Evolutionary conservation across 2,888 invertebrate genomes (phyloP).

Genomic region (Nymphalis urticae): DNA sequence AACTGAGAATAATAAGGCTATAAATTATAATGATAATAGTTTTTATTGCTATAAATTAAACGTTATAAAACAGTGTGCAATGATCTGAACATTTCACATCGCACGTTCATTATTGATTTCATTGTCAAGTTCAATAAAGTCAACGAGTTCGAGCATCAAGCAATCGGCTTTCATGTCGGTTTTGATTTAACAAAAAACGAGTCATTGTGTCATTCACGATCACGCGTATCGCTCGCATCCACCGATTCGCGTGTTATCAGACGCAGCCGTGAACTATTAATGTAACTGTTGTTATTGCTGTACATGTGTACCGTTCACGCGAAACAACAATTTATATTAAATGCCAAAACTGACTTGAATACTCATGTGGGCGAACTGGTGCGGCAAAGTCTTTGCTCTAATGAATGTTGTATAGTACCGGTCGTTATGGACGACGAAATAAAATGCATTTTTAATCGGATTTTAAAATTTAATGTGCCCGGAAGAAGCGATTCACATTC

Average conservation of each 20-base stretch:
- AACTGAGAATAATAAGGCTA: too few species aligned
- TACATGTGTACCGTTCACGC: constrained; percentile 19
- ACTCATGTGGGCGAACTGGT: constrained; percentile 6
- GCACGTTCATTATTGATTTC: constrained; percentile 1
- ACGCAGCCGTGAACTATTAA: constrained; percentile 9
- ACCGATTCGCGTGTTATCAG: constrained; percentile 17
- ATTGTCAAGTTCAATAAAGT: constrained; percentile 25
- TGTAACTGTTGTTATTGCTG: constrained; percentile 18
- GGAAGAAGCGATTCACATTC: too few species aligned
- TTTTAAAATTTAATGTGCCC: too few species aligned
- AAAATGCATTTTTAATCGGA: too few species aligned
- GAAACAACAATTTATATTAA: constrained; percentile 21
- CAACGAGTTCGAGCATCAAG: constrained; percentile 8
- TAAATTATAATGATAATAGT: too few species aligned
- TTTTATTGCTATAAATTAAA: too few species aligned
- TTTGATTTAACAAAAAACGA: not conserved
- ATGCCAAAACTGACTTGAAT: constrained; percentile 13
- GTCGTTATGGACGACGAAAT: not conserved
- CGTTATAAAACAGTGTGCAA: too few species aligned
- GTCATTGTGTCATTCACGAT: constrained; percentile 15
- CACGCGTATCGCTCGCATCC: constrained; percentile 19
- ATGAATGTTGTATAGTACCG: constrained; percentile 4
- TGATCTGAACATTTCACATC: too few species aligned
- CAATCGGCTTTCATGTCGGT: not conserved
- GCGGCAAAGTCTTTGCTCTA: not conserved